Base-by-base conservation (phyloP, 2,797 vertebrate genomes). In the Neomorphus geoffroyi region DNA sequence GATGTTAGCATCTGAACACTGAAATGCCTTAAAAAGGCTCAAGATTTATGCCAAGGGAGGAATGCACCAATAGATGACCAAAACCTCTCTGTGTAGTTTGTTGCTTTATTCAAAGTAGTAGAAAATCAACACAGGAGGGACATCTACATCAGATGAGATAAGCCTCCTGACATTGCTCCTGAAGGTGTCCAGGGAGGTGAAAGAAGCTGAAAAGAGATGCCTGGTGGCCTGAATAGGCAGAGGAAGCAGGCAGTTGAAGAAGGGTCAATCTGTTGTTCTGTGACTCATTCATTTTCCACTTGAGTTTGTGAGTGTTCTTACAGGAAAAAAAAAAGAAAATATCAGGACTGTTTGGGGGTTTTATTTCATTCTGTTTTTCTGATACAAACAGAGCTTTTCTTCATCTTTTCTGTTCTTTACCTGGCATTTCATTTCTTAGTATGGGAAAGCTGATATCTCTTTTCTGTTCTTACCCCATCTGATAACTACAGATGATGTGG, bases 281-380 rank as follows among this genome's bases (percentile, higher is more conserved):
- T 92, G 82, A 93, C 35, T 88, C 82, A 88, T 60, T 86, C 7
- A 86, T 90, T 96, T 95, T 92, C 86, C 90, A 46, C 43, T 88
- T 84, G 41, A 81, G 39, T 79, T 88, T 94, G 35, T n/a, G n/a
- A 79, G 48, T 79, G 6, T 66, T 90, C 35, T 88, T 86, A 62
- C 2, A 22, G 26, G 26, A 41, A 14, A 24, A 26, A 43, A 27
- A 43, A 18, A 28, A 33, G 17, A 45, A 54, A 33, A 15, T 28
- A 30, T 16, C 9, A 72, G 50, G 66, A 13, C 9, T 50, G 19
- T 5, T 86, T 61, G 75, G 13, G 33, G 37, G 11, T 12, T 18
- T 72, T 81, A 62, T 66, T 93, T 95, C 83, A 62, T 51, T 4
- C 61, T 48, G n/a, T 79, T 88, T 79, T 88, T 70, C 58, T 88